Evolutionary conservation across 2,888 invertebrate genomes (phyloP).

Genomic region (Drosophila seclusa): DNA sequence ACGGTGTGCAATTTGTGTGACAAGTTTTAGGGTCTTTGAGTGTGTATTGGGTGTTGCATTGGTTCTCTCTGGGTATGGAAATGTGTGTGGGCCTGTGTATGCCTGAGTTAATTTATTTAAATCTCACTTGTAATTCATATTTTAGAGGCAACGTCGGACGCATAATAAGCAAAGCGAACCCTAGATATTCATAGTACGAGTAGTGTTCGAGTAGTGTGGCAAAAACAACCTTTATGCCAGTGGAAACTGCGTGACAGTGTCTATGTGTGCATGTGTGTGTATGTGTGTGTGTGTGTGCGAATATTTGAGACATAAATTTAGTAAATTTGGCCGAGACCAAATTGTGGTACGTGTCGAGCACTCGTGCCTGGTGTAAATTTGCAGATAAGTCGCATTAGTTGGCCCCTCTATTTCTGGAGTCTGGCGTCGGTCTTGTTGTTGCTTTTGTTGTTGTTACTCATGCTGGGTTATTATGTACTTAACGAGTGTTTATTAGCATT

Average conservation of each 20-base stretch:
- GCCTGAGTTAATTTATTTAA: slow-evolving; percentile 73
- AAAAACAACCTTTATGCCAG: slow-evolving; percentile 14
- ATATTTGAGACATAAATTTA: slow-evolving; percentile 72
- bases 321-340: slow-evolving; percentile 57
- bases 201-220: slow-evolving; percentile 22
- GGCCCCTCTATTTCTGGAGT: slow-evolving; percentile 43
- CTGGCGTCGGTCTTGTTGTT: slow-evolving; percentile 13
- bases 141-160: slow-evolving; percentile 59
- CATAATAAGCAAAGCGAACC: slow-evolving; percentile 66
- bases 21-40: slow-evolving; percentile 25
- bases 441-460: slow-evolving; percentile 22
- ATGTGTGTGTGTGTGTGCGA: slow-evolving; percentile 39
- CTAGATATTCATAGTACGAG: slow-evolving; percentile 2
- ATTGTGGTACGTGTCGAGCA: slow-evolving; percentile 55
- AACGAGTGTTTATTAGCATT: slow-evolving; percentile 80
- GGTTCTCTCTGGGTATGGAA: slow-evolving; percentile 1
- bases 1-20: slow-evolving; percentile 13
- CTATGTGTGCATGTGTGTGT: neutral
- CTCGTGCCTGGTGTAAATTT: slow-evolving; percentile 70
- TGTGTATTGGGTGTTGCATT: slow-evolving; percentile 26
- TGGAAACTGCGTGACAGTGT: neutral
- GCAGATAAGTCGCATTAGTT: slow-evolving; percentile 77
- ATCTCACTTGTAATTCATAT: slow-evolving; percentile 77
- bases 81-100: slow-evolving; percentile 48
- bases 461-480: slow-evolving; percentile 72